These are phyloP conservation scores for Melanotaenia parkinsoni DNA, from an alignment of 2,797 vertebrate species.

Conservation along the genomic window DNA sequence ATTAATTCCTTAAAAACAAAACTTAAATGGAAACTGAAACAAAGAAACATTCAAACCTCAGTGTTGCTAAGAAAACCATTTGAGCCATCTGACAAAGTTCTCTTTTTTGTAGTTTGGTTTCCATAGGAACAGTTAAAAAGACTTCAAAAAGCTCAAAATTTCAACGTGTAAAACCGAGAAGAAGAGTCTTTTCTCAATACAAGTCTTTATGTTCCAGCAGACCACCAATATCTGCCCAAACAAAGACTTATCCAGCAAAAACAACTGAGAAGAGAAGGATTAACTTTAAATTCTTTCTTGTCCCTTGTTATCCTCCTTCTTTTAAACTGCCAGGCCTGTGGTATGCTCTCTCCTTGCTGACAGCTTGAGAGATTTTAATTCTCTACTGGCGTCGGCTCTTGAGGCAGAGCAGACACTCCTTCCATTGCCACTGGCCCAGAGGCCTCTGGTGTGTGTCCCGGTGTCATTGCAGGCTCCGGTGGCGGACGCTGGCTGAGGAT, in stretches of 20 bases:
- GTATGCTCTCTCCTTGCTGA: slow-evolving; percentile 3
- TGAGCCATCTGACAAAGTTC: slow-evolving; percentile 50
- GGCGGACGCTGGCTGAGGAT: slow-evolving; percentile 93
- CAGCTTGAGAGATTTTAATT: slow-evolving; percentile 78
- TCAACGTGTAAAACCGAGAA: slow-evolving; percentile 70
- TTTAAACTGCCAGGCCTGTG: slow-evolving; percentile 8
- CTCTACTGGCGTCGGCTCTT: slow-evolving; percentile 89
- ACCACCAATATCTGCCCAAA: slow-evolving; percentile 25
- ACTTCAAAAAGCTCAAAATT: slow-evolving; percentile 71
- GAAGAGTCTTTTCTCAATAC: slow-evolving; percentile 60
- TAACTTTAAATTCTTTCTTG: slow-evolving; percentile 22
- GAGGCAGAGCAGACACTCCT: slow-evolving; percentile 59
- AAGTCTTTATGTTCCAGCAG: slow-evolving; percentile 56
- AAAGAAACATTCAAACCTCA: slow-evolving; percentile 58
- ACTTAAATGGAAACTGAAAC: slow-evolving; percentile 54
- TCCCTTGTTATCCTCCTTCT: slow-evolving; percentile 41
- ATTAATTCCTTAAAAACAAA: slow-evolving; percentile 36
- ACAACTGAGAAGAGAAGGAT: slow-evolving; percentile 16
- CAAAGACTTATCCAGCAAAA: slow-evolving; percentile 43
- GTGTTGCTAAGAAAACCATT: slow-evolving; percentile 59
- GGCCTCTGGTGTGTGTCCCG: slow-evolving; percentile 52
- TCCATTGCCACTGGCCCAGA: slow-evolving; percentile 41
- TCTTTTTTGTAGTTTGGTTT: slow-evolving; percentile 71
- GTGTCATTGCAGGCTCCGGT: slow-evolving; percentile 37
- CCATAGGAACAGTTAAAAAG: slow-evolving; percentile 80